Evolutionary conservation across 2,888 invertebrate genomes (phyloP).

Genomic region (Drepanosiphum platanoidis): DNA sequence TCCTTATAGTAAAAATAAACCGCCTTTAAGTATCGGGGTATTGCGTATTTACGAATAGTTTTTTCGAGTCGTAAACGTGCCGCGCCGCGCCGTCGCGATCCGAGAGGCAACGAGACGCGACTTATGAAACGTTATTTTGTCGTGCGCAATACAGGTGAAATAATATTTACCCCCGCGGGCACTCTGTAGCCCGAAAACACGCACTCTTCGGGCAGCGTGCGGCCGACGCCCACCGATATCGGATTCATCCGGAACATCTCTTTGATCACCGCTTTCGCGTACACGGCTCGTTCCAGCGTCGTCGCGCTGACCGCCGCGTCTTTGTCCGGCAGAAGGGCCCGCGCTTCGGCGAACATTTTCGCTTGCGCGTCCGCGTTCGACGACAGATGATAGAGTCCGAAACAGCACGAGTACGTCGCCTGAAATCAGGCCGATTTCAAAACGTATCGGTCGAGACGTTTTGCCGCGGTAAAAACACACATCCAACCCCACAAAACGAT

Average conservation of each 20-base stretch:
- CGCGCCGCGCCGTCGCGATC: too few species aligned
- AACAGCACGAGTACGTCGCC: conserved; percentile 82
- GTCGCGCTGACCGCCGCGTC: conserved; percentile 70
- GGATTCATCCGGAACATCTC: conserved; percentile 86
- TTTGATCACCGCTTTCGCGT: conserved; percentile 83
- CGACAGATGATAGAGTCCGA: conserved; percentile 82
- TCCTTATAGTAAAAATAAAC: too few species aligned
- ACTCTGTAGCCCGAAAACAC: conserved; percentile 78
- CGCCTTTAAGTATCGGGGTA: too few species aligned
- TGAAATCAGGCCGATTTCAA: conserved; percentile 66
- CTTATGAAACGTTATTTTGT: too few species aligned
- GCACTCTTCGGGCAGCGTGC: conserved; percentile 77
- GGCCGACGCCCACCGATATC: conserved; percentile 83
- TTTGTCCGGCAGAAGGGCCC: conserved; percentile 70
- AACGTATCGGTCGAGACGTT: too few species aligned
- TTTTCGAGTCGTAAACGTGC: too few species aligned
- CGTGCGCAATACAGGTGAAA: too few species aligned
- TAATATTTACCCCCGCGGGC: conserved; percentile 80
- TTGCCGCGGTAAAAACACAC: too few species aligned
- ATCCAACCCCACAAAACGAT: too few species aligned
- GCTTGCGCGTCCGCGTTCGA: conserved; percentile 76
- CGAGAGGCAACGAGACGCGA: too few species aligned
- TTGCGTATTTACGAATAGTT: too few species aligned
- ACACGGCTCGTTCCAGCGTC: conserved; percentile 74
- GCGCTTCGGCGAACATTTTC: conserved; percentile 75